A percentile compares a stretch with the other conserved stretches of the same genome.
Evolutionary conservation across 2,113 vertebrate species (phyloP).

Genomic region (Sorex araneus): DNA sequence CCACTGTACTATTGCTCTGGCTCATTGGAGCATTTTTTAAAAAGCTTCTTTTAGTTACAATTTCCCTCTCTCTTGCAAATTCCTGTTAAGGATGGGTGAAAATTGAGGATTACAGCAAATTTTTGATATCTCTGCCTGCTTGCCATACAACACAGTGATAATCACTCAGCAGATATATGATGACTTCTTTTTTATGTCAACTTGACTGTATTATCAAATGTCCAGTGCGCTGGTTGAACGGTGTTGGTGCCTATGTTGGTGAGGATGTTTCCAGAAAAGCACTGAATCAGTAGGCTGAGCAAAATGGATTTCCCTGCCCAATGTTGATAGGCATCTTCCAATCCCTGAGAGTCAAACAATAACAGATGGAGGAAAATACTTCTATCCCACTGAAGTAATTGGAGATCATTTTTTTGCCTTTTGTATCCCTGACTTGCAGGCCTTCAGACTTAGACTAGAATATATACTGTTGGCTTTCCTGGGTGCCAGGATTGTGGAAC

Average conservation of each 20-base stretch:
- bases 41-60: background rate
- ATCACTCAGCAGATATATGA: background rate
- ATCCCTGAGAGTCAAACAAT: background rate
- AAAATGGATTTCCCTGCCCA: background rate
- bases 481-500: background rate
- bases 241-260: background rate
- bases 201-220: background rate
- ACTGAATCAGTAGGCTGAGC: too few species aligned
- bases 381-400: too few species aligned
- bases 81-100: background rate
- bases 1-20: too few species aligned
- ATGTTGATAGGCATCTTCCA: background rate
- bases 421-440: background rate
- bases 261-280: background rate
- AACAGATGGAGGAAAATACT: background rate
- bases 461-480: background rate
- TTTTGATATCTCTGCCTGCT: fast-evolving
- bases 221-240: background rate
- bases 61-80: background rate
- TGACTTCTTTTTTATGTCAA: background rate
- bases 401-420: background rate
- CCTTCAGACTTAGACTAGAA: background rate
- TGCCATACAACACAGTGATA: background rate
- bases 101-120: background rate
- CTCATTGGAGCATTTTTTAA: too few species aligned